Conservation (phyloP, 2,113 vertebrate genomes). For the Tenebrosternarchus preto region DNA sequence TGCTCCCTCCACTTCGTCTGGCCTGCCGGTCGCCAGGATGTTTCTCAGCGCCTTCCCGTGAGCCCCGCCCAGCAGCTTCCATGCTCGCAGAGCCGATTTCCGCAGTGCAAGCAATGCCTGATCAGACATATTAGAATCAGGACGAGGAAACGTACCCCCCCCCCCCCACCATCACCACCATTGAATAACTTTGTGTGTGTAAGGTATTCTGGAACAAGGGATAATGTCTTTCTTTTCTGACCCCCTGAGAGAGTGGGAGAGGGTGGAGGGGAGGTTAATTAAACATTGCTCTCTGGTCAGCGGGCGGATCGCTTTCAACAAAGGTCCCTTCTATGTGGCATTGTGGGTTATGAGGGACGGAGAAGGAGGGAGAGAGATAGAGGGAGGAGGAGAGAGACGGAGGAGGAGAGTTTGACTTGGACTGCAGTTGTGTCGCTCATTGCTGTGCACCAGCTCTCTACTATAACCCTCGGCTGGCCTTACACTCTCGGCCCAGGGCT, state of each 20-base stretch:
- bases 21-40: slow-evolving; percentile 56
- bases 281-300: slow-evolving; percentile 42
- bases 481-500: slow-evolving; percentile 34
- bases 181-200: slow-evolving; percentile 25
- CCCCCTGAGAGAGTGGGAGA: slow-evolving; percentile 58
- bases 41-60: slow-evolving; percentile 43
- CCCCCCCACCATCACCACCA: no score
- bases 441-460: slow-evolving; percentile 43
- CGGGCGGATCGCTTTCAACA: slow-evolving; percentile 47
- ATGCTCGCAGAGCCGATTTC: slow-evolving; percentile 38
- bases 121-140: slow-evolving; percentile 46
- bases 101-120: slow-evolving; percentile 64
- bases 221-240: slow-evolving; percentile 57
- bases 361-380: neutral
- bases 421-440: slow-evolving; percentile 27
- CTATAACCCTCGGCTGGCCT: slow-evolving; percentile 48
- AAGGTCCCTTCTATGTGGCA: slow-evolving; percentile 53
- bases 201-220: slow-evolving; percentile 54
- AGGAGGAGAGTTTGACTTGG: neutral
- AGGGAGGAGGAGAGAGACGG: neutral
- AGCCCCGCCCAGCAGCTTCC: neutral
- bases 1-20: slow-evolving; percentile 46
- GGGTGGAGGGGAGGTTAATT: slow-evolving; percentile 53
- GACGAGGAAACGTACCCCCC: neutral
- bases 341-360: slow-evolving; percentile 52